Percentiles rank a stretch among this genome's conserved stretches.
These are phyloP conservation scores for Erebia ligea DNA, from an alignment of 2,888 invertebrate genomes.

Conservation along the genomic window DNA sequence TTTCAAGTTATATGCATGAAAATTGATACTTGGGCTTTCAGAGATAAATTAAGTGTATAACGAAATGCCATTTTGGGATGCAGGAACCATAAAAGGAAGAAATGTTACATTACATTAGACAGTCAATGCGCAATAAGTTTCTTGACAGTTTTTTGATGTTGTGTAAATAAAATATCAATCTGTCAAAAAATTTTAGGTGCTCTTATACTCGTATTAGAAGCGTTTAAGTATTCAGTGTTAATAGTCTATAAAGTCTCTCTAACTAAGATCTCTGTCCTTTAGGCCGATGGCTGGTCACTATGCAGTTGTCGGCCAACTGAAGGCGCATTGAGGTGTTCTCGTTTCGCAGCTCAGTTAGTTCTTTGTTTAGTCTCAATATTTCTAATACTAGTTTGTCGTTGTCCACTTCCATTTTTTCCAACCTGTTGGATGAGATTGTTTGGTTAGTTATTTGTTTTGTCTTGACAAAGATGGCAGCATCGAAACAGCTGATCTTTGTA, in stretches of 20 bases:
- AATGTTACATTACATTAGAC: no score
- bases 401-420: slow-evolving; percentile 81
- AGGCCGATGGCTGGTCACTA: slow-evolving; percentile 64
- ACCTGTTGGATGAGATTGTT: slow-evolving; percentile 48
- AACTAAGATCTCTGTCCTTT: slow-evolving; percentile 72
- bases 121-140: no score
- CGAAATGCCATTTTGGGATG: no score
- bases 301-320: slow-evolving; percentile 86
- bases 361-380: slow-evolving; percentile 87
- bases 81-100: no score
- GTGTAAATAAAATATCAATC: no score
- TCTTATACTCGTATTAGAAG: neutral
- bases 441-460: neutral
- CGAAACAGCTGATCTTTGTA: no score
- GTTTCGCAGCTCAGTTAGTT: slow-evolving; percentile 88
- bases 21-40: no score
- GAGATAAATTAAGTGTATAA: no score
- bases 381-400: slow-evolving; percentile 89
- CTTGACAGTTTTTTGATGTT: no score
- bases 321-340: slow-evolving; percentile 88
- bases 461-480: no score
- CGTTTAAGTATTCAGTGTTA: slow-evolving; percentile 14
- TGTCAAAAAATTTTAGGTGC: neutral
- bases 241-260: slow-evolving; percentile 23
- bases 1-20: no score